Base-by-base conservation (phyloP, 92 coral and sea anemone genomes). In the Bergia puertoricense region DNA sequence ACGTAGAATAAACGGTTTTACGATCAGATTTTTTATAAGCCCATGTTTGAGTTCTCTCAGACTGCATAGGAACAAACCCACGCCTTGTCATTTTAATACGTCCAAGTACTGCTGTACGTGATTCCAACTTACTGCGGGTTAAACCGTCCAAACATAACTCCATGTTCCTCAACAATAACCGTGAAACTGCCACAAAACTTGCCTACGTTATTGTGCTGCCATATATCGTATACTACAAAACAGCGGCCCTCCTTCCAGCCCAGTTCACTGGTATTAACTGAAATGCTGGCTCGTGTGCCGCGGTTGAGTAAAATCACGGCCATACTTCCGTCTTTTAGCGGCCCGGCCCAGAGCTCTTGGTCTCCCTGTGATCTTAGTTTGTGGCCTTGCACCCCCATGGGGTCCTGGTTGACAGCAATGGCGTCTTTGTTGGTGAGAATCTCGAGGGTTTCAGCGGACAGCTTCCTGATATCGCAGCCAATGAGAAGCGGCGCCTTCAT, bases 401-500 rank as follows among this genome's bases (percentile, higher is more conserved):
- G 74, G 36, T 90, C 92, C 80, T 86, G 92, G 78, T 90, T 90
- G 2, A 90, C 85, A 59, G 92, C 88, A 71, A 90, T 86, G 11
- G 92, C 92, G 89, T 90, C 90, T 10, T 77, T 43, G 74, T 90
- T 90, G 56, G 88, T 81, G 44, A 90, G 90, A 54, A 90, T 90
- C 59, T 78, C 68, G 0, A 85, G 79, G 7, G 92, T 90, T 10
- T 90, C 90, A 1, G 85, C 66, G 39, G 90, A 86, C 69, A 90
- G 76, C 39, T 73, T 81, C 38, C 92, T 62, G 44, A 90, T 51
- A 45, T 90, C 92, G 45, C 92, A 90, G 90, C 92, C 92, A 81
- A 90, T 90, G 77, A 90, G 86, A 74, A 90, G 92, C 37, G 92
- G 92, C 6, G 92, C 87, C 65, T 90, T 90, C 92, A 90, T 90